These are phyloP conservation scores for Glaucomys volans DNA, from an alignment of 2,113 vertebrate genomes.

Conservation along the genomic window DNA sequence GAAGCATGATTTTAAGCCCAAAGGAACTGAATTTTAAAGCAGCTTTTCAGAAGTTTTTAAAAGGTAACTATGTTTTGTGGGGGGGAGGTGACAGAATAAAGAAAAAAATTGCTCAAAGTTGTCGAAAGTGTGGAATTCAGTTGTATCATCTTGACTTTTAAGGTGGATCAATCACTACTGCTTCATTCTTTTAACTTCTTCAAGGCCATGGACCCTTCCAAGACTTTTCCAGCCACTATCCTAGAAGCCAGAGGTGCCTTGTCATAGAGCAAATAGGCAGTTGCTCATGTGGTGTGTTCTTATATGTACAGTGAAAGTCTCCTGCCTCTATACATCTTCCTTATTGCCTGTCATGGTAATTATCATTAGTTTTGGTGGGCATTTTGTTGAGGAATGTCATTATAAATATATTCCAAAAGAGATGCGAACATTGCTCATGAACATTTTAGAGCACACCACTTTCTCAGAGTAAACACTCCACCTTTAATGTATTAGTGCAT, in stretches of 20 bases:
- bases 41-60: not conserved
- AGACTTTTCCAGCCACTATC: not conserved
- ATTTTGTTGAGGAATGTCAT: not conserved
- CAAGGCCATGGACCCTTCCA: not conserved
- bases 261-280: not conserved
- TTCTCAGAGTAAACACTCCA: not conserved
- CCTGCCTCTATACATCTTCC: not conserved
- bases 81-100: not conserved
- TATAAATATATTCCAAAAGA: not conserved
- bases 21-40: not conserved
- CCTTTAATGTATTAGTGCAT: not conserved
- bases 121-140: not conserved
- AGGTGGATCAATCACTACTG: not conserved
- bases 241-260: not conserved
- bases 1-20: constrained; percentile 35
- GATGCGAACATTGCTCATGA: not conserved
- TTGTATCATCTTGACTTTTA: not conserved
- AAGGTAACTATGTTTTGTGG: not conserved
- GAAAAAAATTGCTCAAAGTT: not conserved
- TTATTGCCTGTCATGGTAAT: not conserved
- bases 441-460: not conserved
- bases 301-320: not conserved
- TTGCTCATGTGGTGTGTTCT: not conserved
- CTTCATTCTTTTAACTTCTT: not conserved
- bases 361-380: not conserved